Evolutionary conservation across 1,140 invertebrate species (phyloP), one percentile per base, ranked within the genome.

Genomic region (Lutraria rhynchaena): DNA sequence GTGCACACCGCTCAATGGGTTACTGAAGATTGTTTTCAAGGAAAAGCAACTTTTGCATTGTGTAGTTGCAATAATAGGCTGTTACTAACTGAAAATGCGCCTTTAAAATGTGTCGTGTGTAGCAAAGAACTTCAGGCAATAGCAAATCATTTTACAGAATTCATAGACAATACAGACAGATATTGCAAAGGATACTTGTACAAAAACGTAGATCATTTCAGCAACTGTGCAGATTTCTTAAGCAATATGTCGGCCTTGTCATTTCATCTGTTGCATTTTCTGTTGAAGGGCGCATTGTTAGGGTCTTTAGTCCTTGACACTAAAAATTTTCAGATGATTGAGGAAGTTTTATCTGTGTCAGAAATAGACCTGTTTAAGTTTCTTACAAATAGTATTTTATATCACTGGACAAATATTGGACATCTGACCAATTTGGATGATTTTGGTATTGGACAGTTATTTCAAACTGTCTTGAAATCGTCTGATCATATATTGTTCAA

Each of bases 251-350:
- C 75, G 2, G 35, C 41, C 0, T 3, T 67, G 13, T 29, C 60
- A 24, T 24, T 11, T n/a, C n/a, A 55, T 31, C 19, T 67, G 17
- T 31, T 55, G 13, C 46, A 55, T 0, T 33, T 77, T 7, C 37
- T 77, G 27, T 31, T 41, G 24, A 67, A 65, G n/a, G 75, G 75
- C 17, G 24, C 31, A 35, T 31, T 67, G 0, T 5, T 67, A 4
- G 63, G 75, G 9, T 78, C 75, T n/a, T 0, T 78, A 27, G 61
- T 49, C 0, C 49, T 78, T 17, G 51, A 46, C 44, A 46, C 65
- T 37, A 17, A 49, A 58, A 57, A 44, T 0, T 1, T 4, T 17
- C 3, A 35, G 7, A 24, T 29, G 1, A 15, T 69, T 53, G 11
- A 19, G 29, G 17, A 24, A 15, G 15, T 67, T 1, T 2, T 58